Evolutionary conservation across 1,140 invertebrate species (phyloP), one percentile per base, ranked within the genome.

Genomic region (Diploscapter pachys): DNA sequence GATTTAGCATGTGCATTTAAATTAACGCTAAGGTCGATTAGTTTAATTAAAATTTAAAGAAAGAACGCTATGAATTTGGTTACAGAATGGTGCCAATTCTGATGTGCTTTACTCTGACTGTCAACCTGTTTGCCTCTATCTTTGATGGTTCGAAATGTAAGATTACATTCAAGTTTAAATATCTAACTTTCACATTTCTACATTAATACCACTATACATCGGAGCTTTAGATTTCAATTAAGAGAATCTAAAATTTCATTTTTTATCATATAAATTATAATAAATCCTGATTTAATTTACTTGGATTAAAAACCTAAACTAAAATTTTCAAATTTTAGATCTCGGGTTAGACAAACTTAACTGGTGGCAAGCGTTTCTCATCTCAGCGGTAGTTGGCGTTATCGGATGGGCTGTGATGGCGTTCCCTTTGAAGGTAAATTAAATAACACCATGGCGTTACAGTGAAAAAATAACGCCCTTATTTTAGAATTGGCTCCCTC

Each of bases 111-210:
- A 75, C 76, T 64, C 59, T 77, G 31, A 76, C 64, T 31, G 76
- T 77, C 57, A 77, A 77, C 55, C 64, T 75, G 11, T 77, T 77
- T 49, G 71, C 76, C 9, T 63, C 65, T 48, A 74, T 77, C 65
- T 77, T 54, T 51, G 64, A 77, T 70, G 76, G 76, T 64, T 77
- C 76, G 4, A 77, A 77, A 49, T 77, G 76, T 77, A 64, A 75
- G 76, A 61, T 8, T 13, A 53, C 9, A 59, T 11, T 59, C 57
- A 59, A 59, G 31, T 31, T 31, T 31, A 31, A 31, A 31, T 31
- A 31, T 31, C 31, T 31, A 31, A 31, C 31, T 31, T 31, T 31
- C 31, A 31, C 31, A 1, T 31, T 31, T 31, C 31, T 31, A 31
- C 31, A 31, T 31, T 31, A 31, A 31, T 31, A 31, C 31, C 31